Evolutionary conservation across 1,140 invertebrate species (phyloP), one percentile per base, ranked within the genome.

Genomic region (Choristoneura fumiferana): DNA sequence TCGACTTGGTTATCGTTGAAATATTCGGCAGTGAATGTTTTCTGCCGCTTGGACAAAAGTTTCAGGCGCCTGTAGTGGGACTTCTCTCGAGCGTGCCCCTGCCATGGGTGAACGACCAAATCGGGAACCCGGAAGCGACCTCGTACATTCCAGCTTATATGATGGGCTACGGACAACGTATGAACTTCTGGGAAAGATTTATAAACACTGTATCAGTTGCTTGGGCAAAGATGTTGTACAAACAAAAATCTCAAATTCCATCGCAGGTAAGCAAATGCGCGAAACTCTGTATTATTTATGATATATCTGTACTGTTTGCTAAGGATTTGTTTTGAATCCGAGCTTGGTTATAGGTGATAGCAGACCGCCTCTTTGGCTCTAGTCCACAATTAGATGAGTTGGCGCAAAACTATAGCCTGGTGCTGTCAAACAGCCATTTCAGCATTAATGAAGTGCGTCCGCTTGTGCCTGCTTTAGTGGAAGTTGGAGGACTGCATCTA

Each of bases 1-100:
- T 92, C 58, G 94, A 95, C 64, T 37, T 95, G 1, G 75, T 95
- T 0, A 83, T 95, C 9, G 92, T 92, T 0, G 93, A 95, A 76
- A 90, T 91, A n/a, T 95, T 95, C 65, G 92, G 92, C 18, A 92
- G 90, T 0, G 93, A 95, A 58, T 92, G 91, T 67, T 91, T 89
- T 55, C 71, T 87, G 8, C 91, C 91, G 0, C 68, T 93, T 8
- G 90, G 92, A 1, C 81, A 90, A 62, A 79, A 89, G 34, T 90
- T 92, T 54, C 89, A 91, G 14, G 85, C 93, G 4, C 93, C 93
- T 0, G 82, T 92, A 4, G 86, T 94, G 4, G 92, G 91, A 0
- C 69, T 93, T 0, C 89, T 91, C 45, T 91, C 92, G 1, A 89
- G 91, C 34, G 90, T 91, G 1, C 83, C 92, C 0, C 89, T 93